These are phyloP conservation scores for Rutpela maculata DNA, from an alignment of 2,888 invertebrate species.

Conservation along the genomic window DNA sequence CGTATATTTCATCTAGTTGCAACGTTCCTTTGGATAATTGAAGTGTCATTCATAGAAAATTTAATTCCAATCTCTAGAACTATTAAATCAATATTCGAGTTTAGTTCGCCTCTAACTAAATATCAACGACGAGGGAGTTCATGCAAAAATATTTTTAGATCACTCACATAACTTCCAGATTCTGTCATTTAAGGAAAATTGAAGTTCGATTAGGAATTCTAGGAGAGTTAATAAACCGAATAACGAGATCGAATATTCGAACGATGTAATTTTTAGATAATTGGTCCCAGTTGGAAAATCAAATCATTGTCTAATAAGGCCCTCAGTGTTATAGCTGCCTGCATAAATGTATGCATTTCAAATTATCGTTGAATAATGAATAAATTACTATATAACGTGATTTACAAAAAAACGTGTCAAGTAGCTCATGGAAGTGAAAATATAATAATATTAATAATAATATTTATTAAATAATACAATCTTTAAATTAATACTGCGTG, in stretches of 20 bases:
- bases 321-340: not conserved
- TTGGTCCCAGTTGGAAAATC: not conserved
- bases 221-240: not conserved
- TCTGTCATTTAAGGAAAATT: not conserved
- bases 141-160: not conserved
- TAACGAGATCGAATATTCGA: not conserved
- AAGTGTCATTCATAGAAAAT: not conserved
- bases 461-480: too few species aligned
- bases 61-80: not conserved
- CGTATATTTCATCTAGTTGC: not conserved
- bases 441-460: too few species aligned
- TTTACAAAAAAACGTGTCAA: too few species aligned
- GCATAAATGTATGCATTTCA: not conserved
- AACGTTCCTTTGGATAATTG: not conserved
- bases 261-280: not conserved
- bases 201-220: not conserved
- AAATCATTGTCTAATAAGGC: not conserved
- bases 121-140: not conserved
- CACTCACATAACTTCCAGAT: not conserved
- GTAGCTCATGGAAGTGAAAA: too few species aligned
- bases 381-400: too few species aligned
- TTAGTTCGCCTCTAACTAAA: not conserved
- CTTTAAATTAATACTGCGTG: too few species aligned
- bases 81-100: conserved; percentile 1
- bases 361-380: too few species aligned